Evolutionary conservation across 2,113 vertebrate species (phyloP), one percentile per base, ranked within the genome.

Genomic region (Ammodytes dubius): DNA sequence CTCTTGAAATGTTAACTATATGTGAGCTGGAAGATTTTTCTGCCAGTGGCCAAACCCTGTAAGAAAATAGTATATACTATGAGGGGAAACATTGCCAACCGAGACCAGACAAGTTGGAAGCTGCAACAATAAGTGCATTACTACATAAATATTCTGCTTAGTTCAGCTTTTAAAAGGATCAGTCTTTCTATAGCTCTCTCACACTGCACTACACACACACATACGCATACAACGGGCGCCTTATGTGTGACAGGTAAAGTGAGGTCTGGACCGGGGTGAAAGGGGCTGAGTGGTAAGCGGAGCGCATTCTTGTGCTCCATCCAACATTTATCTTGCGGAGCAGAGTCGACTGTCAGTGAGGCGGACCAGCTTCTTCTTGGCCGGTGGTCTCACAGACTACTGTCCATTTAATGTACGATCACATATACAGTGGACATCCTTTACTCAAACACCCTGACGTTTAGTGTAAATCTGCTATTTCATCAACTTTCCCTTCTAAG

Each of bases 271-370:
- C 43, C 2, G 27, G 59, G 27, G 82, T 71, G 35, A 80, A 73
- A 52, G 40, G 69, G 50, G 77, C 71, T 43, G 80, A 73, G 71
- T 4, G 73, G 80, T 66, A 60, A 65, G 77, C 1, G 0, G 13
- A 81, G 84, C 68, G 50, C 84, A 95, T 95, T 93, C 91, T 93
- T 95, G 93, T 56, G 3, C 78, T 84, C 53, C 67, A 59, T 93
- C 92, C 93, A 93, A 84, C 60, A 72, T 82, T 87, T 61, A 61
- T 67, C 66, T 68, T n/a, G 4, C 72, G 74, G 66, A 77, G 60
- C 27, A 0, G 14, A 13, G 67, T 60, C 47, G 71, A 74, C 47
- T 19, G 63, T 80, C 61, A 54, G 46, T 47, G 65, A 81, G 49
- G 45, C 56, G 4, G 35, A 47, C 46, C 70, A 42, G 82, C 67